These are phyloP conservation scores for Solea solea DNA, from an alignment of 2,113 vertebrate genomes.

Conservation along the genomic window DNA sequence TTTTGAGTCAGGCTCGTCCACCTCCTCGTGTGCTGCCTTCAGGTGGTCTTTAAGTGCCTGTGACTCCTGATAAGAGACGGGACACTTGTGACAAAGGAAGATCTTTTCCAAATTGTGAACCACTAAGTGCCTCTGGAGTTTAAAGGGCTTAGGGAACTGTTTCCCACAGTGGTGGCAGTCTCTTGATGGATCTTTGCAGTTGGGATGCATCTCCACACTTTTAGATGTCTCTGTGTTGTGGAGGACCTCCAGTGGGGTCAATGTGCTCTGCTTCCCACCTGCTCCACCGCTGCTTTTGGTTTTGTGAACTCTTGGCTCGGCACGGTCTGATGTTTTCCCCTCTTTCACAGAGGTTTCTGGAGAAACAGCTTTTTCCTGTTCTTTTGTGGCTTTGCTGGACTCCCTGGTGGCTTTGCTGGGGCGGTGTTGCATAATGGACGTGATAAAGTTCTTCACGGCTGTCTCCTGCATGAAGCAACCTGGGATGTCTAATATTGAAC, in stretches of 20 bases:
- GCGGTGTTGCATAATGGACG: conserved; percentile 86
- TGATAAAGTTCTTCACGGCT: conserved; percentile 87
- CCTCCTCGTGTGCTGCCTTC: conserved; percentile 83
- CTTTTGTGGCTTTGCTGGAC: conserved; percentile 62
- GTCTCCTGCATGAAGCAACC: conserved; percentile 84
- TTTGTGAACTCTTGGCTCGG: conserved; percentile 69
- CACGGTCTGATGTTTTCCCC: conserved; percentile 56
- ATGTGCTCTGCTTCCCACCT: conserved; percentile 66
- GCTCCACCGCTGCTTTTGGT: conserved; percentile 66
- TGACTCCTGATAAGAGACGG: conserved; percentile 89
- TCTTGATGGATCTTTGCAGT: conserved; percentile 95
- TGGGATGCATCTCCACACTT: conserved; percentile 86
- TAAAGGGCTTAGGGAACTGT: conserved; percentile 98
- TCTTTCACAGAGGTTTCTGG: conserved; percentile 64
- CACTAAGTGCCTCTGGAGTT: conserved; percentile 95
- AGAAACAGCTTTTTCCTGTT: conserved; percentile 64
- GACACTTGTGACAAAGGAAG: conserved; percentile 93
- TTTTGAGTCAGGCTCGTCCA: conserved; percentile 88
- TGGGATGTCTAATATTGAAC: conserved; percentile 83
- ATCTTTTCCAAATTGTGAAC: conserved; percentile 97
- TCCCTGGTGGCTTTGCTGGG: conserved; percentile 80
- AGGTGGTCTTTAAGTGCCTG: conserved; percentile 90
- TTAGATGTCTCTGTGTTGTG: conserved; percentile 81
- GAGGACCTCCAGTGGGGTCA: conserved; percentile 75
- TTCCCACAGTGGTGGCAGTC: conserved; percentile 99